Evolutionary conservation across 2,888 invertebrate genomes (phyloP), one percentile per base, ranked within the genome.

Genomic region (Drosophila kokeensis): DNA sequence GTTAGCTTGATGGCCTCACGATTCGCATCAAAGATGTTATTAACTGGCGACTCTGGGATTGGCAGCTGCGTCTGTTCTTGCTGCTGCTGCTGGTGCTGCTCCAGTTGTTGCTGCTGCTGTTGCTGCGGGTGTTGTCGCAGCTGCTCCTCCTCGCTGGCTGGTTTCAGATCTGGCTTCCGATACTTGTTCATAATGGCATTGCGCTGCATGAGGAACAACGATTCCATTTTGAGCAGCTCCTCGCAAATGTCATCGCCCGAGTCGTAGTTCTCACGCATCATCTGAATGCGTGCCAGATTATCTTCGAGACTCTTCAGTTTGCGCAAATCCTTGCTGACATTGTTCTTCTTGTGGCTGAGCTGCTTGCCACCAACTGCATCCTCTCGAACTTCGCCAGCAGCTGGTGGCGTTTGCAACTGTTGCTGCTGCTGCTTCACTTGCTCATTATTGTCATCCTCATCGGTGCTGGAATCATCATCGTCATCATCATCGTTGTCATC

Each of bases 1-100:
- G 90, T 93, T 58, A 93, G 38, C 69, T 93, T 93, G 27, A 93
- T 93, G 7, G 92, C 87, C 69, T 93, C 93, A 7, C 93, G 91
- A 76, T 93, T 93, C 5, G 85, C 81, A 76, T 92, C 91, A 48
- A 93, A 93, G 4, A 93, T 92, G 45, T 90, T 92, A 49, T 89
- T 89, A 0, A 89, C 65, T 1, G 90, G 88, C 1, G 83, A 73
- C 8, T n/a, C 52, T 1, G 66, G 65, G 0, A 48, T 50, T 30
- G 70, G 54, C 52, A 48, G 40, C 18, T 50, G 58, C 1, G 40
- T 36, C 66, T 40, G 34, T 32, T 45, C 40, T 11, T 40, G 55
- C 24, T 45, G 45, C 13, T 38, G 55, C n/a, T 45, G 45, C 13
- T 38, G 55, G 15, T 45, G 45, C 48, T 54, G 59, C n/a, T 65